Evolutionary conservation across 2,888 invertebrate species (phyloP).

Genomic region (Ornithoptera priamus): DNA sequence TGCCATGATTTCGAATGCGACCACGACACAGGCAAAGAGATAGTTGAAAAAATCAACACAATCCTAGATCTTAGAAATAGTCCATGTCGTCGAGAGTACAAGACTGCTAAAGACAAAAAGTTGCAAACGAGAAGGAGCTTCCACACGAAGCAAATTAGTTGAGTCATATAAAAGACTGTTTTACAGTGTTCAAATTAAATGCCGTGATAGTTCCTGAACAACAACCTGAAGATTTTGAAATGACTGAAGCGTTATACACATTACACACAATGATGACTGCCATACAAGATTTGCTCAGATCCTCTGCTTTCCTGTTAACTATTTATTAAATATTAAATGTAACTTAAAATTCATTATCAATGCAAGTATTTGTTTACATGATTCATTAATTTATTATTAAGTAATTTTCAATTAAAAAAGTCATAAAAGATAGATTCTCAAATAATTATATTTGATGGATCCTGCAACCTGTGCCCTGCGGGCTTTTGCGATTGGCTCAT

Average conservation of each 20-base stretch:
- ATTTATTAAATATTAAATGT: not conserved
- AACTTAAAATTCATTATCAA: not conserved
- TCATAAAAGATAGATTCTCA: too few species aligned
- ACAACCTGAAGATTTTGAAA: conserved; percentile 24
- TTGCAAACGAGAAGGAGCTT: conserved; percentile 82
- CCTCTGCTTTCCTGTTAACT: not conserved
- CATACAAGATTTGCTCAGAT: conserved; percentile 14
- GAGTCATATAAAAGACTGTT: conserved; percentile 39
- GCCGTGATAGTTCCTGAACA: conserved; percentile 37
- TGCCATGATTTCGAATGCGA: conserved; percentile 94
- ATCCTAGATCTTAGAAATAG: conserved; percentile 91
- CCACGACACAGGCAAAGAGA: conserved; percentile 86
- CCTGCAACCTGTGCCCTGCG: too few species aligned
- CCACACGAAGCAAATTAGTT: conserved; percentile 67
- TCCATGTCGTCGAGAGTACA: conserved; percentile 89
- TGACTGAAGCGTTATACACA: conserved; percentile 19
- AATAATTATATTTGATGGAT: too few species aligned
- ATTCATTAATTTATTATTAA: too few species aligned
- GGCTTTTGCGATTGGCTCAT: too few species aligned
- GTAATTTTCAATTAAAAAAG: too few species aligned
- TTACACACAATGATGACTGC: conserved; percentile 20
- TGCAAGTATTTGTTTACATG: not conserved
- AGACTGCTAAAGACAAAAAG: conserved; percentile 87
- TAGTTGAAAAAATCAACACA: conserved; percentile 92
- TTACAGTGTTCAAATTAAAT: conserved; percentile 24